Percentiles rank a stretch among this genome's conserved stretches.
These are phyloP conservation scores for Herpetotheres cachinnans DNA, from an alignment of 2,113 vertebrate species.

Conservation along the genomic window DNA sequence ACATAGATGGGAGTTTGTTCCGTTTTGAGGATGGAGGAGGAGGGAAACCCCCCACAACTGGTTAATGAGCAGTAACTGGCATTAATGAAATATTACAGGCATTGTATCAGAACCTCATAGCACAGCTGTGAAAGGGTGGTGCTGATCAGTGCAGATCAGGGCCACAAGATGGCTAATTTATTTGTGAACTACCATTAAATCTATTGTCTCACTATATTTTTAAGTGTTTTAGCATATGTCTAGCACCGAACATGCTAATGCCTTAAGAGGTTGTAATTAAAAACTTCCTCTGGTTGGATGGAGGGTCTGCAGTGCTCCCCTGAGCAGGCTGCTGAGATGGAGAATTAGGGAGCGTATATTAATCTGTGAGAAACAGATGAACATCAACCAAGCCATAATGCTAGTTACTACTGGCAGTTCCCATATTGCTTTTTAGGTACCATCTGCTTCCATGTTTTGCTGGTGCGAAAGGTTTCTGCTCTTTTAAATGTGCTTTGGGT, in stretches of 20 bases:
- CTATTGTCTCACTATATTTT: neutral
- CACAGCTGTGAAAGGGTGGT: neutral
- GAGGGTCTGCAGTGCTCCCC: neutral
- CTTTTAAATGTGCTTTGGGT: neutral
- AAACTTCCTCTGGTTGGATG: neutral
- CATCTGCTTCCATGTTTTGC: neutral
- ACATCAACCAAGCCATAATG: neutral
- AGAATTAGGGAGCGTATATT: neutral
- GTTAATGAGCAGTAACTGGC: neutral
- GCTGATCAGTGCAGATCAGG: neutral
- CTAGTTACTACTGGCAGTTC: neutral
- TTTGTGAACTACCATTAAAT: neutral
- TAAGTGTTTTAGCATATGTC: neutral
- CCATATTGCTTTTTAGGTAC: neutral
- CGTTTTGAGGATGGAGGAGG: neutral
- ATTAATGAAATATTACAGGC: neutral
- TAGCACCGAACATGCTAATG: neutral
- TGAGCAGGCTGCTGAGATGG: neutral
- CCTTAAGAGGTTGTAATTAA: neutral
- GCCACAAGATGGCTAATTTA: neutral
- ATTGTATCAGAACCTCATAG: neutral
- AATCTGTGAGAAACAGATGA: neutral
- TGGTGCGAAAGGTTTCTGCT: neutral
- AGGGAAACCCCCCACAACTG: neutral
- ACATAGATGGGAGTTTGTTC: neutral